Conservation (phyloP, 2,113 vertebrate genomes). For the Nycticebus coucang region DNA sequence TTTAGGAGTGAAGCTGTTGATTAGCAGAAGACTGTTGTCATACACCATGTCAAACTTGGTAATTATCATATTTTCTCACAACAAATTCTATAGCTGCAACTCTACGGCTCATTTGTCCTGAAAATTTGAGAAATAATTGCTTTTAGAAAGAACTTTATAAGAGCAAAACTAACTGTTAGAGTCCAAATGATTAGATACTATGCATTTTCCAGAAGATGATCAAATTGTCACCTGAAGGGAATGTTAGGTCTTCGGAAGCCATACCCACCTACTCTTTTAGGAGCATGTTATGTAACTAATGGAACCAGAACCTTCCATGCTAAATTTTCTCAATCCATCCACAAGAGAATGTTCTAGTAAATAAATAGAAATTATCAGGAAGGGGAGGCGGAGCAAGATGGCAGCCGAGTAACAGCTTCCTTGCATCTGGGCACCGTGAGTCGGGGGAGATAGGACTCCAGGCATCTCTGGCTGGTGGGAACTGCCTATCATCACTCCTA, state of each 20-base stretch:
- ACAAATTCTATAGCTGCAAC: constrained; percentile 69
- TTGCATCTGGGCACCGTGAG: too few relatives aligned
- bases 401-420: too few relatives aligned
- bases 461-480: too few relatives aligned
- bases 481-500: too few relatives aligned
- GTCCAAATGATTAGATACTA: constrained; percentile 56
- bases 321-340: background rate
- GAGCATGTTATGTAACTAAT: background rate
- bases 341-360: background rate
- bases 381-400: too few relatives aligned
- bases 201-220: constrained; percentile 66
- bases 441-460: too few relatives aligned
- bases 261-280: constrained; percentile 25
- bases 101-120: constrained; percentile 70
- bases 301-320: background rate
- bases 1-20: constrained; percentile 64
- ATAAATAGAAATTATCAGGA: background rate
- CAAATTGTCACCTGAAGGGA: constrained; percentile 49
- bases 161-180: constrained; percentile 39
- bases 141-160: constrained; percentile 61
- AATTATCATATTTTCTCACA: constrained; percentile 77
- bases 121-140: constrained; percentile 72
- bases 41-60: constrained; percentile 62
- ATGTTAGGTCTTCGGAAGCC: constrained; percentile 33
- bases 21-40: constrained; percentile 69